phyloP scores from a whole-genome alignment of 1,140 invertebrate genomes.

The Drosophila repleta region DNA sequence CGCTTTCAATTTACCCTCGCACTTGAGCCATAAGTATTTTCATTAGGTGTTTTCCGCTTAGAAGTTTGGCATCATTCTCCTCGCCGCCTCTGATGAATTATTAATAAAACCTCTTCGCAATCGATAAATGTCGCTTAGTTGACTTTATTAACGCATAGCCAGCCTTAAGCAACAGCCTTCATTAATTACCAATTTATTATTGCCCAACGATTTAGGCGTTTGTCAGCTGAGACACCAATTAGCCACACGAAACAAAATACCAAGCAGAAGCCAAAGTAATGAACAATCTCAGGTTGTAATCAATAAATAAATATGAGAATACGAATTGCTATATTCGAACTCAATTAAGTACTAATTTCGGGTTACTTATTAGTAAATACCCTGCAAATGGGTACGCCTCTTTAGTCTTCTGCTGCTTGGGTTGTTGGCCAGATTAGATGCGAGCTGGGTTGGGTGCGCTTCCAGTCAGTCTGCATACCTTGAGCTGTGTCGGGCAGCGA shows the following conservation, averaged over 20 bases:
- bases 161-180: constrained; percentile 57
- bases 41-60: constrained; percentile 71
- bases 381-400: no score
- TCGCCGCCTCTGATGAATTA: constrained; percentile 44
- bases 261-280: constrained; percentile 4
- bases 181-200: constrained; percentile 78
- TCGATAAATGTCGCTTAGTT: constrained; percentile 47
- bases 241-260: constrained; percentile 2
- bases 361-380: not conserved
- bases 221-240: constrained; percentile 58
- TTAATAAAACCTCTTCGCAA: constrained; percentile 64
- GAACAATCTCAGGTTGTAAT: constrained; percentile 21
- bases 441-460: no score
- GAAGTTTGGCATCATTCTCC: constrained; percentile 36
- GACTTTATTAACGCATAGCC: constrained; percentile 49
- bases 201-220: constrained; percentile 33
- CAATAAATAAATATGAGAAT: constrained; percentile 35
- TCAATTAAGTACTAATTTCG: not conserved
- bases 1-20: constrained; percentile 72
- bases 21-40: constrained; percentile 74
- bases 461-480: no score
- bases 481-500: no score
- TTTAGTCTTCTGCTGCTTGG: no score
- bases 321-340: not conserved
- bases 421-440: no score